Conservation (phyloP, 2,888 invertebrate genomes). For the Tortrix viridana region DNA sequence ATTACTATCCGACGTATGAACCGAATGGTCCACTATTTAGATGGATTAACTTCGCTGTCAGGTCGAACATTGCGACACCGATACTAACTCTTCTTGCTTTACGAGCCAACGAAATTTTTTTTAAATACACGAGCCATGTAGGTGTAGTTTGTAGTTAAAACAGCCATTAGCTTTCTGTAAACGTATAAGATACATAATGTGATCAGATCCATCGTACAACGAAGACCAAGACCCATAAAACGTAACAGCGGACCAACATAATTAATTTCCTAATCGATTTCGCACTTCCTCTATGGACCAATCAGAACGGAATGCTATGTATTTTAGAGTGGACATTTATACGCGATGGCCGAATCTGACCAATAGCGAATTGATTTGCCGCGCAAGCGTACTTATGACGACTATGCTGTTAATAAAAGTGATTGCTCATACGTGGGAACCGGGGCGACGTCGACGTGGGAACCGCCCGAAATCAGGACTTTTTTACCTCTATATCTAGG, state of each 20-base stretch:
- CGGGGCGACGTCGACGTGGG: conserved; percentile 70
- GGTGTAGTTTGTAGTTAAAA: conserved; percentile 2
- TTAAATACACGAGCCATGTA: conserved; percentile 28
- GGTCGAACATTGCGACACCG: conserved; percentile 30
- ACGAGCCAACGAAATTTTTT: conserved; percentile 17
- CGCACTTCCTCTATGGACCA: conserved; percentile 57
- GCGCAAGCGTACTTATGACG: conserved; percentile 68
- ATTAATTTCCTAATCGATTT: conserved; percentile 62
- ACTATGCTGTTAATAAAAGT: conserved; percentile 64
- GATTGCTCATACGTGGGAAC: conserved; percentile 70
- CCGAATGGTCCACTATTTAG: conserved; percentile 57
- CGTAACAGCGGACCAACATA: conserved; percentile 33
- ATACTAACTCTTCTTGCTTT: conserved; percentile 29
- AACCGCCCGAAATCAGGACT: conserved; percentile 67
- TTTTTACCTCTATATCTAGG: conserved; percentile 56
- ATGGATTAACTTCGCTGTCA: conserved; percentile 43
- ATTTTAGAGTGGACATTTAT: conserved; percentile 63
- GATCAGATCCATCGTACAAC: conserved; percentile 11
- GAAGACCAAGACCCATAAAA: conserved; percentile 22
- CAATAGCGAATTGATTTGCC: conserved; percentile 66
- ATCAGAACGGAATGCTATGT: conserved; percentile 62
- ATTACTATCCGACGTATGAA: conserved; percentile 68
- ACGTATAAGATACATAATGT: conserved; percentile 12
- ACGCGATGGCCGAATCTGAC: conserved; percentile 56
- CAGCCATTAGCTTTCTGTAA: conserved; percentile 2